Conservation (phyloP, 2,888 invertebrate species). For the Nomada goodeniana region DNA sequence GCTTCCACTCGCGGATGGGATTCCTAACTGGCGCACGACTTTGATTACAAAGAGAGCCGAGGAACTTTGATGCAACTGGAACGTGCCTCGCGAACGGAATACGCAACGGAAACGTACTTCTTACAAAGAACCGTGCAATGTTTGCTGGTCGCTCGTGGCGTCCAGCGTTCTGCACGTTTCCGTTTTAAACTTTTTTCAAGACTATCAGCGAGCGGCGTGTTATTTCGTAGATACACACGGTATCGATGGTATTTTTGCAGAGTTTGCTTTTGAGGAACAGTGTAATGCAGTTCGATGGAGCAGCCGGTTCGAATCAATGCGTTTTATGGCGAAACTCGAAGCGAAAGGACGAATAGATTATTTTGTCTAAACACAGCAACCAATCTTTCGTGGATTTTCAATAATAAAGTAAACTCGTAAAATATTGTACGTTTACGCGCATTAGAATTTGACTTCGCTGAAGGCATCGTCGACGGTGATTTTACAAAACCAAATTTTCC, state of each 20-base stretch:
- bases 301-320: not conserved
- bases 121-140: not conserved
- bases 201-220: constrained; percentile 6
- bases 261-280: not conserved
- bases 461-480: too few relatives aligned
- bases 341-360: not conserved
- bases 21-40: constrained; percentile 23
- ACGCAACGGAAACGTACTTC: constrained; percentile 15
- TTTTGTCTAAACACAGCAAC: too few relatives aligned
- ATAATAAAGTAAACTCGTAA: too few relatives aligned
- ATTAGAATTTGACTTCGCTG: too few relatives aligned
- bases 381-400: too few relatives aligned
- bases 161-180: not conserved
- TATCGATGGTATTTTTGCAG: constrained; percentile 35
- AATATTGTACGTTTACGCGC: too few relatives aligned
- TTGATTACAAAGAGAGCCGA: constrained; percentile 51
- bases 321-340: constrained; percentile 10
- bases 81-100: constrained; percentile 31
- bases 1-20: constrained; percentile 3
- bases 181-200: constrained; percentile 5
- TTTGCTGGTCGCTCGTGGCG: too few relatives aligned
- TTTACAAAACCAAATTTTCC: too few relatives aligned
- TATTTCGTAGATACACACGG: not conserved
- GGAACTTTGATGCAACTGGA: constrained; percentile 29
- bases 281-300: constrained; percentile 36